phyloP scores from a whole-genome alignment of 2,113 vertebrate genomes.

The Bubo blakistoni region DNA sequence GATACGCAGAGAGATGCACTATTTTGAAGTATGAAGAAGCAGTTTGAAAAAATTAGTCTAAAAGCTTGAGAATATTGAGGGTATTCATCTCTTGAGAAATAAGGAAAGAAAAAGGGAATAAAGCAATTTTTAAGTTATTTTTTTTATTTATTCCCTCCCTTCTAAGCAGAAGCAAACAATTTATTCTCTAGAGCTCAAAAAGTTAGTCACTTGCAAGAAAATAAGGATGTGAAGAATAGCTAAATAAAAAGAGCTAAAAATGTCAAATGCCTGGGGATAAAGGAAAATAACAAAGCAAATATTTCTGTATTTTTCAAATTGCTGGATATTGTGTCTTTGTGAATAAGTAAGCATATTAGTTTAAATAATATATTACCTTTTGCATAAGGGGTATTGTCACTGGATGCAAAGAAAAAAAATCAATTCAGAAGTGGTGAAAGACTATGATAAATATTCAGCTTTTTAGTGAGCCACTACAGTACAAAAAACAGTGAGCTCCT shows the following conservation, averaged over 20 bases:
- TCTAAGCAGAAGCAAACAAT: background rate
- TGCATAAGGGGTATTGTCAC: background rate
- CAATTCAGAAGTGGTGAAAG: background rate
- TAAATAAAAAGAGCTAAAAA: background rate
- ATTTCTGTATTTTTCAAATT: background rate
- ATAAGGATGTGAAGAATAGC: background rate
- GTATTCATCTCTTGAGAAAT: background rate
- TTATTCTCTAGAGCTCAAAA: conserved; percentile 8
- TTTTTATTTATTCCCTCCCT: background rate
- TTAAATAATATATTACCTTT: background rate
- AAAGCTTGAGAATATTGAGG: background rate
- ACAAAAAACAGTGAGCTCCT: background rate
- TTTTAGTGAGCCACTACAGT: background rate
- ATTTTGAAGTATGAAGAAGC: background rate
- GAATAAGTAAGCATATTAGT: background rate
- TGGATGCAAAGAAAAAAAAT: background rate
- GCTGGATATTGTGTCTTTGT: background rate
- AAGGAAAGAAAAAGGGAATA: background rate
- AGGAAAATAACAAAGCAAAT: background rate
- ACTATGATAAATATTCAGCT: background rate
- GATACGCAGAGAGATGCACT: fast-evolving
- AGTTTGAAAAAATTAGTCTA: background rate
- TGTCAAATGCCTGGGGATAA: background rate
- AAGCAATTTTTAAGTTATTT: background rate
- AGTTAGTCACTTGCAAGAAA: background rate